Base-by-base conservation (phyloP, 2,888 invertebrate species). In the Cheilosia variabilis region DNA sequence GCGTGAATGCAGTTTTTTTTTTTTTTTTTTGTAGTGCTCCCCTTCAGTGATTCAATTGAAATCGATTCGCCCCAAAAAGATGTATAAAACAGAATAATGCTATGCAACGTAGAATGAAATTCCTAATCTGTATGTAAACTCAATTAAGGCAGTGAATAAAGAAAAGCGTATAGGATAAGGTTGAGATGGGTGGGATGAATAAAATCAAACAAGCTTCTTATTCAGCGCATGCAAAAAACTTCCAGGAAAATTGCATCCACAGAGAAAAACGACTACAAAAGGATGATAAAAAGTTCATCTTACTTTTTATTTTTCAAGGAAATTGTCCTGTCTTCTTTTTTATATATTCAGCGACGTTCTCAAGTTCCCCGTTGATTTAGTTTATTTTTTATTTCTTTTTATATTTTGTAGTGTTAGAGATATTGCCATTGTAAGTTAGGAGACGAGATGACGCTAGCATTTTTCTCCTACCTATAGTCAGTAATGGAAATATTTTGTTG, bases 81-180 rank as follows among this genome's bases (percentile, higher is more conserved):
- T 15, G 1, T 62, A 43, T 55, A 37, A 41, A 31, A 17, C 31
- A 19, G 57, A 57, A 57, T 19, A 57, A 27, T 15, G 37, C 15
- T 47, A n/a, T 19, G 15, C 41, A 0, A 3, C 24, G 9, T 53
- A 66, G 19, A 66, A 53, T 41, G 22, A 66, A 73, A 73, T 80
- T 68, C 73, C 73, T 75, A 75, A 80, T 75, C 73, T 68, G 37
- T 50, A 80, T 80, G 62, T 80, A 80, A 80, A 75, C 80, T 75
- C 73, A 80, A 80, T 73, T 80, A 75, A 53, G 55, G 68, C 50
- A 41, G 57, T 31, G 45, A 17, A 60, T 66, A 60, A 10, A 50
- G 31, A 65, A 47, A 27, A 17, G 7, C 9, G 47, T 19, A 37
- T 13, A 37, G 24, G 13, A 45, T 22, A 4, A 47, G 19, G 10